Base-by-base conservation (phyloP, 2,888 invertebrate species). In the Hipparchia sbordonii region DNA sequence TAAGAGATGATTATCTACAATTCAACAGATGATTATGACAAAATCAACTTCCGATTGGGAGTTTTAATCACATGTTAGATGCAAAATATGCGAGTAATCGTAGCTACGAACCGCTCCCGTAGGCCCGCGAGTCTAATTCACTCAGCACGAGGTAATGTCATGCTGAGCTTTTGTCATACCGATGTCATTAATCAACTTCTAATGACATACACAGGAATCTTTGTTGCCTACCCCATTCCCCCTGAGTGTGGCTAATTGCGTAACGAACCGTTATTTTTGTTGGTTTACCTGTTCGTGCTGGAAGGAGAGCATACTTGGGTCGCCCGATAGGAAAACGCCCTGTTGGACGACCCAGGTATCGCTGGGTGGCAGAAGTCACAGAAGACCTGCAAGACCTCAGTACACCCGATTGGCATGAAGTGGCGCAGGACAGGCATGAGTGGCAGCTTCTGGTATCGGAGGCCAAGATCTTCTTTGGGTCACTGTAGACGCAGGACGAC, bases 141-240 rank as follows among this genome's bases (percentile, higher is more conserved):
- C 91, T 33, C 91, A 89, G 90, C 89, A 74, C 86, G 92, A 81
- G 84, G 79, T 83, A 82, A 54, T 74, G 72, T 82, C 92, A 77
- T 84, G 91, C 91, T 91, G 92, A 1, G 91, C 85, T 80, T 84
- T 91, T 91, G 88, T 91, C 88, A 87, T 85, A 76, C 79, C 77
- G 70, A 72, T 72, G 77, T 85, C 91, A 93, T 93, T 89, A 92
- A 93, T 93, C 92, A 92, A 82, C 83, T 79, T 84, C 88, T 85
- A 48, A 88, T 91, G 87, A 88, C 81, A 80, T 75, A 80, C 82
- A 80, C 77, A 78, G 79, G 77, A 75, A 81, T 80, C 83, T 83
- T 85, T 84, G 83, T 87, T 86, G 84, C 80, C 82, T 86, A 87
- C 89, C 82, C 86, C 86, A 83, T 85, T 80, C 86, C 82, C 82